Evolutionary conservation across 2,113 vertebrate genomes (phyloP), one percentile per base, ranked within the genome.

Genomic region (Trogon surrucura): DNA sequence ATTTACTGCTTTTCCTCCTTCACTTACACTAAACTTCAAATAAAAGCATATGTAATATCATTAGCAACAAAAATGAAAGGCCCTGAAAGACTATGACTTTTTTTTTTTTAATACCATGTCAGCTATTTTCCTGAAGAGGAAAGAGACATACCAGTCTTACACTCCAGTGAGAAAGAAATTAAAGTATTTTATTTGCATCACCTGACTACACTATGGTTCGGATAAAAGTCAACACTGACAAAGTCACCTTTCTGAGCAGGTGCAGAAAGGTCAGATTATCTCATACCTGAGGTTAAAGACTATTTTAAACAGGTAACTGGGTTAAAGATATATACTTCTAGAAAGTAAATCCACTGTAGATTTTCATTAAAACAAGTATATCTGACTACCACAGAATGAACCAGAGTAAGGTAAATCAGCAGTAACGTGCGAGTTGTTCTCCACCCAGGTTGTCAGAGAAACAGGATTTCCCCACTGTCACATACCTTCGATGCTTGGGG

Each of bases 401-500:
- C 30, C 11, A 13, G 11, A 75, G 36, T 29, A 50, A 51, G 36
- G 11, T 16, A 36, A 75, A 48, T 21, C 50, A 70, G 22, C 26
- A 80, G 29, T 13, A 87, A 71, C 4, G 36, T 1, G 2, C 0
- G 21, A 91, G 57, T 2, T 65, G 8, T 56, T 71, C 15, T 27
- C 21, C 38, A 45, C 20, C 17, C 23, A 79, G 60, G 23, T 13
- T 23, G 60, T 9, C 29, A 64, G 36, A 56, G 88, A 65, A 3
- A 6, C 16, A 77, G 57, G 9, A 62, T 58, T 7, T 66, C 5
- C 19, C n/a, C 51, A 47, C 17, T 44, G 47, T 13, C 61, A 65
- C 96, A 14, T 98, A 99, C 99, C 99, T 99, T 99, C 30, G 98
- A 99, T 23, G 99, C 98, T 80, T 99, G 99, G 16, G 99, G 99